These are phyloP conservation scores for Piezodorus guildinii DNA, from an alignment of 1,140 invertebrate genomes.

Conservation along the genomic window DNA sequence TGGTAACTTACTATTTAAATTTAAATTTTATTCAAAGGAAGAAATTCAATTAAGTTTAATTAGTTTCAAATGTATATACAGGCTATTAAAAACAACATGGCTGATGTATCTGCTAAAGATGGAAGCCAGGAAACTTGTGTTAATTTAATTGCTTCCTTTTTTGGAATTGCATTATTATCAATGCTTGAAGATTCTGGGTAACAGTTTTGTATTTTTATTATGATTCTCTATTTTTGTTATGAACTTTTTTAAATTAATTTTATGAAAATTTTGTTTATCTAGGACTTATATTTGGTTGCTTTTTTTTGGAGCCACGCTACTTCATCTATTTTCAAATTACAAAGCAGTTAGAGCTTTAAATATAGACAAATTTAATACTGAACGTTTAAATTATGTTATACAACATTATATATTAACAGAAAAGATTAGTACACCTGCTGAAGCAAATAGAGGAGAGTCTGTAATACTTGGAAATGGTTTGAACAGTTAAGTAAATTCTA, in stretches of 20 bases:
- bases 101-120: conserved; percentile 90
- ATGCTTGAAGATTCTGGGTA: conserved; percentile 45
- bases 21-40: too few relatives aligned
- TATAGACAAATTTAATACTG: conserved; percentile 53
- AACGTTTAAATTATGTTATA: conserved; percentile 55
- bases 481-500: conserved; percentile 10
- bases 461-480: conserved; percentile 40
- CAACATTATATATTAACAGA: conserved; percentile 44
- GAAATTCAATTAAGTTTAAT: too few relatives aligned
- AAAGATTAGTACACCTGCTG: conserved; percentile 37
- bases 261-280: conserved; percentile 22
- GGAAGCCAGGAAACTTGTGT: conserved; percentile 92
- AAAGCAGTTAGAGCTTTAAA: conserved; percentile 58
- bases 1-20: too few relatives aligned
- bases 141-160: conserved; percentile 70
- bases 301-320: conserved; percentile 57
- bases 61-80: conserved; percentile 30
- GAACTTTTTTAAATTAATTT: not conserved
- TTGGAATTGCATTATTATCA: conserved; percentile 64
- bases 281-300: conserved; percentile 52
- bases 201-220: conserved; percentile 21
- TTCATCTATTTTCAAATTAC: conserved; percentile 81
- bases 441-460: conserved; percentile 46
- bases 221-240: not conserved
- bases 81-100: conserved; percentile 77